Evolutionary conservation across 1,140 invertebrate genomes (phyloP), one percentile per base, ranked within the genome.

Genomic region (Brachionus manjavacas): DNA sequence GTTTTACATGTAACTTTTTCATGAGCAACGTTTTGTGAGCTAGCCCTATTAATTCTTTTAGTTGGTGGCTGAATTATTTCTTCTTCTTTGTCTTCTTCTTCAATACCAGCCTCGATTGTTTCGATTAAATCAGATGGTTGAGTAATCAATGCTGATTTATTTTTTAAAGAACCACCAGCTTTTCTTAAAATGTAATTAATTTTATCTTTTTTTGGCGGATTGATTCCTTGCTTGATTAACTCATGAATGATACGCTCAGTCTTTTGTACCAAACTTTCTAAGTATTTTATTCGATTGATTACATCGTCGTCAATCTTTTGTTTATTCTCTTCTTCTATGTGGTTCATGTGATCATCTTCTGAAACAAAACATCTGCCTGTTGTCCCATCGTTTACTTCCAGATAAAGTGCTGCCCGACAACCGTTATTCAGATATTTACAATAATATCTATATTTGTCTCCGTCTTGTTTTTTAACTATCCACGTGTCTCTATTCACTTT

Each of bases 381-480:
- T 64, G 55, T 64, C 23, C 55, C 55, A 64, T 64, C 55, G n/a
- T 16, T 64, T 64, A 64, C n/a, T 23, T 64, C 55, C 28, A 31
- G 28, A 31, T 31, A 31, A 31, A 31, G 28, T 31, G 28, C 28
- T 31, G 28, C 28, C 28, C 28, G 28, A 31, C 28, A 64, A 23
- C 55, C 55, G n/a, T 64, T 16, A 23, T 64, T 64, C 23, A 64
- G 23, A 64, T 64, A 64, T 64, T 64, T 64, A 25, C 55, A 64
- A 64, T 64, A 64, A 64, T 64, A 64, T 64, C 55, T 64, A 64
- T 64, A 64, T 64, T 64, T 25, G n/a, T 64, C 55, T 64, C 16
- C 16, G 55, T 64, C 55, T 64, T 64, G 55, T 23, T 16, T 23
- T 25, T 64, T 64, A 25, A 64, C 23, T 64, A 64, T 64, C 55